phyloP scores from a whole-genome alignment of 2,797 vertebrate species.

The Cirrhinus molitorella region DNA sequence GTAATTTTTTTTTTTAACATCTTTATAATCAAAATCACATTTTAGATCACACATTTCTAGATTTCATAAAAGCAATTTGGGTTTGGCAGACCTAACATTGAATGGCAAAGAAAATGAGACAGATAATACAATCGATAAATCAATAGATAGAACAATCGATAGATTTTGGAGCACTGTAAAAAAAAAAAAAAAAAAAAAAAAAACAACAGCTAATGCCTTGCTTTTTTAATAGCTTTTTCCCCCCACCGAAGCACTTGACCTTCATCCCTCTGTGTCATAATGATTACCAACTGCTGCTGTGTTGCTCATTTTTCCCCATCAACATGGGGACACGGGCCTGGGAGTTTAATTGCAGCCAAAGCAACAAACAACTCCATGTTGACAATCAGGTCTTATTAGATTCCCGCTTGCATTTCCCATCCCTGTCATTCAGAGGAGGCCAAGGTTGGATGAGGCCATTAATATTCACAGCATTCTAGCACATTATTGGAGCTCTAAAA shows the following conservation, averaged over 20 bases:
- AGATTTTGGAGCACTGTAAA: neutral
- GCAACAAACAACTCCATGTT: slow-evolving; percentile 66
- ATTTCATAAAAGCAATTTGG: neutral
- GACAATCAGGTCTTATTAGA: slow-evolving; percentile 74
- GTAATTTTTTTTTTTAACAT: neutral
- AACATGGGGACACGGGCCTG: slow-evolving; percentile 43
- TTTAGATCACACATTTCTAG: neutral
- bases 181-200: neutral
- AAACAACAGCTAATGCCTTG: neutral
- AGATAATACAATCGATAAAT: neutral
- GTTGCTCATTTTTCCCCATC: slow-evolving; percentile 52
- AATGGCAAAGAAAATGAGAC: neutral
- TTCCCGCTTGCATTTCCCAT: slow-evolving; percentile 68
- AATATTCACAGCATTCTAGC: slow-evolving; percentile 68
- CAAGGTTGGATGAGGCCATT: slow-evolving; percentile 69
- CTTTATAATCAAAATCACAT: neutral
- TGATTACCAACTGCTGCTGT: slow-evolving; percentile 61
- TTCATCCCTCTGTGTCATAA: slow-evolving; percentile 59
- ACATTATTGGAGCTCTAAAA: slow-evolving; percentile 61
- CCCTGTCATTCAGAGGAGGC: slow-evolving; percentile 62
- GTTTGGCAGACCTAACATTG: neutral
- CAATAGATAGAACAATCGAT: neutral
- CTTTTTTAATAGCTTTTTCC: slow-evolving; percentile 51
- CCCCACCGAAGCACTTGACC: slow-evolving; percentile 61
- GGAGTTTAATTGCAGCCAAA: slow-evolving; percentile 69